Evolutionary conservation across 2,888 invertebrate species (phyloP).

Genomic region (Dasysyrphus albostriatus): DNA sequence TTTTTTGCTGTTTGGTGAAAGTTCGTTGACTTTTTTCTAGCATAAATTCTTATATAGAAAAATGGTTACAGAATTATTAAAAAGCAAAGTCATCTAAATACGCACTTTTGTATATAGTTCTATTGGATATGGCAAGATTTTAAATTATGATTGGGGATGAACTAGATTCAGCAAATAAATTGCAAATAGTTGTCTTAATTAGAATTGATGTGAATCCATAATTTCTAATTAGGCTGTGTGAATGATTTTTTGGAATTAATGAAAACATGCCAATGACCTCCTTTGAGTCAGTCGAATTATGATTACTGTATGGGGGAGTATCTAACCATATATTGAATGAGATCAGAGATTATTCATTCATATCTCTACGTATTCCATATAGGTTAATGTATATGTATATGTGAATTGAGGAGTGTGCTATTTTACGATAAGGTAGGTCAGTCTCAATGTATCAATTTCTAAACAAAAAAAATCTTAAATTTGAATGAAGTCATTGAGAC

Average conservation of each 20-base stretch:
- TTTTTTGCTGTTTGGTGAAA: constrained; percentile 37
- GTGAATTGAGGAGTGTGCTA: neutral
- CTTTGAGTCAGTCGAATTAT: neutral
- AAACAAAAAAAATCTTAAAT: constrained; percentile 8
- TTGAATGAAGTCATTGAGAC: constrained; percentile 23
- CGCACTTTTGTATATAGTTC: constrained; percentile 11
- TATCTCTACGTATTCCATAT: too few species aligned
- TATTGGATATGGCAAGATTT: constrained; percentile 4
- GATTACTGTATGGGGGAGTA: constrained; percentile 43
- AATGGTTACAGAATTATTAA: neutral
- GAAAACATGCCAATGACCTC: constrained; percentile 52
- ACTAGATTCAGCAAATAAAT: neutral
- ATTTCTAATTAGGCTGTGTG: constrained; percentile 27
- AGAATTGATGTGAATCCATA: constrained; percentile 39
- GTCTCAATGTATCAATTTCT: constrained; percentile 35
- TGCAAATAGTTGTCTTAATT: constrained; percentile 20
- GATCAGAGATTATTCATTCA: constrained; percentile 46
- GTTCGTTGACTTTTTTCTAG: constrained; percentile 58
- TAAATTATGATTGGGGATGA: neutral
- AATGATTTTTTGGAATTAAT: constrained; percentile 23
- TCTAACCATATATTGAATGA: neutral
- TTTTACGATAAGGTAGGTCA: constrained; percentile 66
- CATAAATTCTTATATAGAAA: neutral
- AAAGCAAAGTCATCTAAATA: constrained; percentile 31
- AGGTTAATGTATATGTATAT: neutral